These are phyloP conservation scores for Idaea biselata DNA, from an alignment of 2,888 invertebrate species.

Conservation along the genomic window DNA sequence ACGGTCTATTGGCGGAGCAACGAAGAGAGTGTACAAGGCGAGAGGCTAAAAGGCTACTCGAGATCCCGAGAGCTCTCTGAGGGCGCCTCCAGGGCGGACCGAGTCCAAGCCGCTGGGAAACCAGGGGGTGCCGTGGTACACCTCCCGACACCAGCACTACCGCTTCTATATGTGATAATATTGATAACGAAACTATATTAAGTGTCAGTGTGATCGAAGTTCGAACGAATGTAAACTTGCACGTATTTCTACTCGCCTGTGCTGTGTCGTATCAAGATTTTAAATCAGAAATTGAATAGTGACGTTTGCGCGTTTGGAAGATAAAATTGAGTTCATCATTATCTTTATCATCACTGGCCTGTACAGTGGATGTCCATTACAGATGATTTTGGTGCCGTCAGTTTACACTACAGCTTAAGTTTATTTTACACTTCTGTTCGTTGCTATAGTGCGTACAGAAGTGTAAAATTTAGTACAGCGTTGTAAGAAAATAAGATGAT, in stretches of 20 bases:
- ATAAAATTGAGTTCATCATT: background rate
- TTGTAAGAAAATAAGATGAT: too few relatives aligned
- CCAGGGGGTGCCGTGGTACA: conserved; percentile 45
- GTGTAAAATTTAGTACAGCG: too few relatives aligned
- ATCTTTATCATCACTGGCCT: too few relatives aligned
- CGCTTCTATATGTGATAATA: conserved; percentile 35
- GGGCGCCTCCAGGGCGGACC: conserved; percentile 85
- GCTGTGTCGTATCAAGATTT: conserved; percentile 19
- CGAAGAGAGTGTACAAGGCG: conserved; percentile 92
- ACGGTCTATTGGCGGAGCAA: conserved; percentile 93
- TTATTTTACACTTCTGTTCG: too few relatives aligned
- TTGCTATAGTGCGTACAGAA: too few relatives aligned
- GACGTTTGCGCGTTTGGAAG: conserved; percentile 8
- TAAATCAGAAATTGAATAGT: conserved; percentile 1
- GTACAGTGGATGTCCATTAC: too few relatives aligned
- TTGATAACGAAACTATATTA: conserved; percentile 29
- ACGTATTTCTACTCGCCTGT: conserved; percentile 8
- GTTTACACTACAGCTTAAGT: too few relatives aligned
- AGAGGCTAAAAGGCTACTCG: conserved; percentile 86
- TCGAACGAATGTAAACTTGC: conserved; percentile 20
- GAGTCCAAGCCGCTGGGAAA: conserved; percentile 84
- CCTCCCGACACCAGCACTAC: conserved; percentile 33
- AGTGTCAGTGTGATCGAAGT: conserved; percentile 29
- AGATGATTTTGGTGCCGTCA: too few relatives aligned
- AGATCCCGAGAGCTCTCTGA: conserved; percentile 88